Evolutionary conservation across 2,888 invertebrate species (phyloP), one percentile per base, ranked within the genome.

Genomic region (Diarsia dahlii): DNA sequence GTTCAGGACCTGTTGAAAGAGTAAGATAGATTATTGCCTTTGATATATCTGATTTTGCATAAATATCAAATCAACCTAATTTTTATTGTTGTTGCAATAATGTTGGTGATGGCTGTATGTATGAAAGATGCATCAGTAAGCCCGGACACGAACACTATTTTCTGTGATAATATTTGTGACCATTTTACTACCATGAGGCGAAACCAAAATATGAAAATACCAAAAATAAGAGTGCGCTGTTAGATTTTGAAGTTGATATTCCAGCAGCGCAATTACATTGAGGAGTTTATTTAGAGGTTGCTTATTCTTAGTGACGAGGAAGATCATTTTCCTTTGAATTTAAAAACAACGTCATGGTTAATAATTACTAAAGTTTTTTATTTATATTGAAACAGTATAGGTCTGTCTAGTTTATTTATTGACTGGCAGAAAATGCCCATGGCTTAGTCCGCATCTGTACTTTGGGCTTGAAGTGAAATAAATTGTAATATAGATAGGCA

Each of bases 1-100:
- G 90, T 98, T 98, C 87, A 99, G 95, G 12, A 99, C 99, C 98
- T 98, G 84, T 15, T 64, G 46, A 56, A 58, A 12, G n/a, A 50
- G 13, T 54, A 63, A 28, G 1, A 15, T 58, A 56, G 12, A 23
- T 62, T 20, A 2, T 18, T 13, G 28, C 3, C 28, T 58, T 58
- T 58, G 15, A 58, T 58, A n/a, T n/a, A 58, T 23, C 23, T 15
- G 15, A 58, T 23, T 58, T 58, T 28, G 56, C 23, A 56, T 56
- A 23, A 23, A 13, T 56, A 28, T 18, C 12, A 15, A 46, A 34
- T 34, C 18, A 34, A 60, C 12, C 10, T 62, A 0, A 39, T 39
- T 0, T 39, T 62, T 62, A 10, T 39, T 39, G 20, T 12, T 1
- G 10, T 10, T 20, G 62, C 12, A 34, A 62, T 39, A 34, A 20